Conservation (phyloP, 2,797 vertebrate genomes). For the Naso thynnoides region DNA sequence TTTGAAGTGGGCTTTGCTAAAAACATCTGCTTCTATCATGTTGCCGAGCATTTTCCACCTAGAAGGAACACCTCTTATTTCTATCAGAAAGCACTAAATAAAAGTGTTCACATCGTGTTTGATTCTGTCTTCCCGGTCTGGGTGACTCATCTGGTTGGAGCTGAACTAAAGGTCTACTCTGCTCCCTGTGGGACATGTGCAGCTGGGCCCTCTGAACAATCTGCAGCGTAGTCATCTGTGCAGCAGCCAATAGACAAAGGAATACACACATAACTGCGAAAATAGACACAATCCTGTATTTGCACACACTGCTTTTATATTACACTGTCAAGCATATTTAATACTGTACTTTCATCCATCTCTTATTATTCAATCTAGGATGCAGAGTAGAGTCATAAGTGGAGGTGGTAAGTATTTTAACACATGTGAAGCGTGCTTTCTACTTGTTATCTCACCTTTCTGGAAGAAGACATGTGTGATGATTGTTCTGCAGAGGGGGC, state of each 20-base stretch:
- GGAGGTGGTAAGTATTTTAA: conserved; percentile 4
- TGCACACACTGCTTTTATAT: neutral
- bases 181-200: conserved; percentile 68
- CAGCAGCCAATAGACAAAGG: conserved; percentile 30
- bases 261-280: conserved; percentile 23
- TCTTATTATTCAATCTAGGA: neutral
- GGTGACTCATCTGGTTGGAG: conserved; percentile 77
- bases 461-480: conserved; percentile 96
- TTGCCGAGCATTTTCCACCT: conserved; percentile 1
- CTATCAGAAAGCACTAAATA: conserved; percentile 27
- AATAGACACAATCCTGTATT: neutral
- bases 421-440: conserved; percentile 24
- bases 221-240: conserved; percentile 49
- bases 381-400: neutral
- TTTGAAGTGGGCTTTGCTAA: neutral
- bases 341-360: neutral
- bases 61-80: conserved; percentile 6
- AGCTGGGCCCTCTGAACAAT: conserved; percentile 70
- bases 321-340: neutral
- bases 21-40: conserved; percentile 7
- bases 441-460: conserved; percentile 85
- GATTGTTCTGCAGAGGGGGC: conserved; percentile 92
- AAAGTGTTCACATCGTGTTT: conserved; percentile 50
- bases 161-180: conserved; percentile 66
- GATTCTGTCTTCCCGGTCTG: conserved; percentile 46